Base-by-base conservation (phyloP, 2,797 vertebrate genomes). In the Rhynchotus rufescens region DNA sequence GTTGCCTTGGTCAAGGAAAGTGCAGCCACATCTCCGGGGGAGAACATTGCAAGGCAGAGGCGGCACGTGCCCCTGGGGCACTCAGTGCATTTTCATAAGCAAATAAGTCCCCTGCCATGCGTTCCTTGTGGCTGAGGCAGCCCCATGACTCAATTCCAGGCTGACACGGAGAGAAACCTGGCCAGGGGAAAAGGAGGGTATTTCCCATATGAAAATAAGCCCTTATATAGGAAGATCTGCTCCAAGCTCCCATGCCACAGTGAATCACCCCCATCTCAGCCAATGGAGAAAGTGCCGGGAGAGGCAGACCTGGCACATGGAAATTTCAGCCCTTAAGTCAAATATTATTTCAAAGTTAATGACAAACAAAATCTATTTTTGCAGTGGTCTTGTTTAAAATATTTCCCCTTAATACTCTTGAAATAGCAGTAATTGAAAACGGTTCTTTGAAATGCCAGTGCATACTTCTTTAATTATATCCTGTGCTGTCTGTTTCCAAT, bases 331-430 rank as follows among this genome's bases (percentile, higher is more conserved):
- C 89, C 95, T 94, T 36, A 94, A 96, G 92, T 96, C 96, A 97
- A 97, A 98, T 91, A 92, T 97, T 97, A 96, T 97, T 97, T 97
- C 96, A 97, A 96, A 97, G 96, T 92, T 97, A 97, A 97, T 94
- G 96, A 97, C 96, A 97, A 97, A 97, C 93, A 97, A 97, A 96
- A 97, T 96, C 97, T 97, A 97, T 97, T 98, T 98, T 97, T 97
- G 96, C 95, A 96, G 94, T 88, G 96, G 96, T 92, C 96, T 97
- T 96, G 90, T 97, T 97, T 96, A 96, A 98, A 97, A 95, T 96
- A 97, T 96, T 97, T 97, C 89, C 92, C 92, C 96, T 96, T 97
- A 96, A 97, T 97, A 94, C 94, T 97, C 96, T 97, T 84, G 88
- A 97, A 96, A 96, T 66, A 93, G 84, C 94, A 86, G 94, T 97